phyloP scores from a whole-genome alignment of 2,113 vertebrate genomes.

The Regulus satrapa region DNA sequence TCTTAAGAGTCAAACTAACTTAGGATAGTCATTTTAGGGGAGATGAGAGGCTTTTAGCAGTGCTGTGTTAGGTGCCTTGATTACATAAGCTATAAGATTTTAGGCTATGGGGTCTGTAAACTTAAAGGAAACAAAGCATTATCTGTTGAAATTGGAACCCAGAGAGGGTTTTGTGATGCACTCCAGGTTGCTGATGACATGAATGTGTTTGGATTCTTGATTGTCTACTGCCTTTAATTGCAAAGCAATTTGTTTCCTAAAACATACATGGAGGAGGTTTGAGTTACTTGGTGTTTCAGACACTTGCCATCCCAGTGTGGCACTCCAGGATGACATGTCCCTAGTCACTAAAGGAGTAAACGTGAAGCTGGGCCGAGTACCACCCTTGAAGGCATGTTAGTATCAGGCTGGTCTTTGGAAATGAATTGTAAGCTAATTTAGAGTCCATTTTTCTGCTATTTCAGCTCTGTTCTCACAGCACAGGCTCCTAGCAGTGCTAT shows the following conservation, averaged over 20 bases:
- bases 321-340: neutral
- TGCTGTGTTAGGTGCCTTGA: neutral
- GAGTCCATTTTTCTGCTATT: neutral
- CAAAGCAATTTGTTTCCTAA: neutral
- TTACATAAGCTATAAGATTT: neutral
- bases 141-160: neutral
- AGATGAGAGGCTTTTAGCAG: neutral
- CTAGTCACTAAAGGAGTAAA: neutral
- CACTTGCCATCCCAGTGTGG: neutral
- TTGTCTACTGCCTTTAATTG: neutral
- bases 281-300: neutral
- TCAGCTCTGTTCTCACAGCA: neutral
- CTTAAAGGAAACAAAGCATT: neutral
- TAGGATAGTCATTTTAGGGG: neutral
- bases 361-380: neutral
- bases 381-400: neutral
- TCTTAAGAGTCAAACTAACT: slow-evolving; percentile 3
- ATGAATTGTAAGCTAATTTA: neutral
- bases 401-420: neutral
- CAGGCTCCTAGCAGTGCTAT: neutral
- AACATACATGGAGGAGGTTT: neutral
- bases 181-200: neutral
- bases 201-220: neutral
- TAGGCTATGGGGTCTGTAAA: neutral
- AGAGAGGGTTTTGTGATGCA: neutral